Conservation (phyloP, 2,797 vertebrate genomes). For the Aeoliscus strigatus region DNA sequence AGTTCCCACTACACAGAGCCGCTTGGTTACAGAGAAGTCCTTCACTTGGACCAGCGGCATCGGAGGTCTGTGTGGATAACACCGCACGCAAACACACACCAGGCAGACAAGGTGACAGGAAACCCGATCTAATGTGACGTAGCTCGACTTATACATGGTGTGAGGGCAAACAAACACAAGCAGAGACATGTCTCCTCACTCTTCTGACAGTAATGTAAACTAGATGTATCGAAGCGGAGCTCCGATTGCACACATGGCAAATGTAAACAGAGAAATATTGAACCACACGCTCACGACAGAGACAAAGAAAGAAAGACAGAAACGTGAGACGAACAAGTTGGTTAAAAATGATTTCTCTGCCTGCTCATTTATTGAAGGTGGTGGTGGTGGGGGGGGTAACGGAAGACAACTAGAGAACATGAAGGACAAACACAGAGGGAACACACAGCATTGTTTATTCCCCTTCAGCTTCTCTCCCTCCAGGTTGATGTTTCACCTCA, state of each 20-base stretch:
- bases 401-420: conserved; percentile 7
- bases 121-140: conserved; percentile 29
- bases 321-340: conserved; percentile 35
- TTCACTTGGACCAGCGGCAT: conserved; percentile 20
- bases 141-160: conserved; percentile 6
- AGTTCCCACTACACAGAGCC: conserved; percentile 16
- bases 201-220: conserved; percentile 21
- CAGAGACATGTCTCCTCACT: conserved; percentile 7
- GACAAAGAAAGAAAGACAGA: conserved; percentile 14
- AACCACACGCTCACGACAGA: conserved; percentile 20
- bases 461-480: conserved; percentile 40
- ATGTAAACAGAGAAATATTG: conserved; percentile 51
- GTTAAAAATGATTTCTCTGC: conserved; percentile 37
- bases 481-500: conserved; percentile 55
- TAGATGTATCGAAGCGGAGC: conserved; percentile 15
- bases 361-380: conserved; percentile 33
- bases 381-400: conserved; percentile 43
- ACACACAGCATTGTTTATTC: conserved; percentile 52
- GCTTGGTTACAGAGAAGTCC: conserved; percentile 46
- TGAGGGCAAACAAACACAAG: conserved; percentile 19
- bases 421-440: conserved; percentile 3
- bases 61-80: conserved; percentile 3
- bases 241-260: conserved; percentile 32
- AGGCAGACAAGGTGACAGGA: conserved; percentile 39
- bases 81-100: conserved; percentile 1